A percentile compares a stretch with the other conserved stretches of the same genome.
Evolutionary conservation across 2,797 vertebrate genomes (phyloP).

Genomic region (Orientallactaga sibirica): DNA sequence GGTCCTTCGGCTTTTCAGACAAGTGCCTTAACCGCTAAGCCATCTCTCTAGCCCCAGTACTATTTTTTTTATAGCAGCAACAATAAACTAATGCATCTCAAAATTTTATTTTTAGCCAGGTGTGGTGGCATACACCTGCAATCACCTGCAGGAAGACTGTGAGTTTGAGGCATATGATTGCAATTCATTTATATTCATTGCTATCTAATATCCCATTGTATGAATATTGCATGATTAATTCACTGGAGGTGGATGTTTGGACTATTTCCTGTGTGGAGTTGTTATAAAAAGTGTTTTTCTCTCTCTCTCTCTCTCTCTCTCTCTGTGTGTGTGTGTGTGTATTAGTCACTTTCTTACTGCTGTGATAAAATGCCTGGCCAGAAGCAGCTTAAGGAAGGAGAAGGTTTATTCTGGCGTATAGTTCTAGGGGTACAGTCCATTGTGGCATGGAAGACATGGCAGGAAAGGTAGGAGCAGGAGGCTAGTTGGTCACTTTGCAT

Average conservation of each 20-base stretch:
- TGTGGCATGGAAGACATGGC: neutral
- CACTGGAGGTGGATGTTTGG: neutral
- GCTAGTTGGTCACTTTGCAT: too few species aligned
- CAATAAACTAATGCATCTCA: too few species aligned
- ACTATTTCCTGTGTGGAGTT: neutral
- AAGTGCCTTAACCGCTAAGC: too few species aligned
- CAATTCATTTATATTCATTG: neutral
- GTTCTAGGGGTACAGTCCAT: too few species aligned
- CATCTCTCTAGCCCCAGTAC: too few species aligned
- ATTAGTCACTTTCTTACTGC: neutral
- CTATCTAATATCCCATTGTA: neutral
- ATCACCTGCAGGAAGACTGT: too few species aligned
- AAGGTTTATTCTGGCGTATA: too few species aligned
- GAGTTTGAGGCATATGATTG: rapidly evolving
- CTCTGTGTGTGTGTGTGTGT: neutral
- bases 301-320: too few species aligned
- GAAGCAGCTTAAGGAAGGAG: neutral
- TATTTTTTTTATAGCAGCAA: too few species aligned
- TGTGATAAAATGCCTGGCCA: neutral
- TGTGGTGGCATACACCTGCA: too few species aligned
- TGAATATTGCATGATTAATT: neutral
- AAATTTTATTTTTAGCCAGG: too few species aligned
- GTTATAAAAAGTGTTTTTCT: neutral
- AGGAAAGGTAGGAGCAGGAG: neutral
- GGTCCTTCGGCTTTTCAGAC: too few species aligned